Base-by-base conservation (phyloP, 2,113 vertebrate genomes). In the Falco punctatus region DNA sequence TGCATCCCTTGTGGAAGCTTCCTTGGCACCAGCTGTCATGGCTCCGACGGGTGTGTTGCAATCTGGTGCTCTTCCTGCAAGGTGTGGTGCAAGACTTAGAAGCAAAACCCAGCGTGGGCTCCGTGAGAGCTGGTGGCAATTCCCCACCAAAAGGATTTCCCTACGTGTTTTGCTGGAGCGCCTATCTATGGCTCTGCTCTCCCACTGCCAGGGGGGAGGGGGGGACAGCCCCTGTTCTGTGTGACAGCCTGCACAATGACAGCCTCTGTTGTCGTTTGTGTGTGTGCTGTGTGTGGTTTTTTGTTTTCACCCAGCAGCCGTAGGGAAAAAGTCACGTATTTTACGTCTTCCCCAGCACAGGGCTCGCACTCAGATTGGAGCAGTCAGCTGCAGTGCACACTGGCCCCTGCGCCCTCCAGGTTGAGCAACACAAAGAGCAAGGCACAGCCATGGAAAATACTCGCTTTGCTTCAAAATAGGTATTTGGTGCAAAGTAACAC, bases 321-420 rank as follows among this genome's bases (percentile, higher is more conserved):
- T 30, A 81, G 44, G 74, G 78, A 14, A 15, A 49, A 86, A 89
- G 84, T 87, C 94, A 97, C 74, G 81, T 96, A 89, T 67, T 74
- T 66, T 89, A 66, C 17, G 3, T 78, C 59, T 71, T 82, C 67
- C 52, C 35, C 49, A 33, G 30, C 10, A 9, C 69, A 48, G 16
- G 42, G 72, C 64, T 86, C 4, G 2, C 22, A 7, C 28, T n/a
- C 15, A 2, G 42, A 22, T 1, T 40, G 42, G 32, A 83, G 49
- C 4, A 1, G 49, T 30, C 2, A 0, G 42, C 44, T 1, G 0
- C 0, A 1, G 70, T 64, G 30, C 30, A 46, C 7, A 6, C 15
- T 1, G 2, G 64, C 19, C n/a, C 15, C 35, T 22, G 51, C 5
- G 6, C 57, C 35, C 59, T 57, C 46, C 0, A 3, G 32, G 20